These are phyloP conservation scores for Troilus luridus DNA, from an alignment of 2,888 invertebrate species.

Conservation along the genomic window DNA sequence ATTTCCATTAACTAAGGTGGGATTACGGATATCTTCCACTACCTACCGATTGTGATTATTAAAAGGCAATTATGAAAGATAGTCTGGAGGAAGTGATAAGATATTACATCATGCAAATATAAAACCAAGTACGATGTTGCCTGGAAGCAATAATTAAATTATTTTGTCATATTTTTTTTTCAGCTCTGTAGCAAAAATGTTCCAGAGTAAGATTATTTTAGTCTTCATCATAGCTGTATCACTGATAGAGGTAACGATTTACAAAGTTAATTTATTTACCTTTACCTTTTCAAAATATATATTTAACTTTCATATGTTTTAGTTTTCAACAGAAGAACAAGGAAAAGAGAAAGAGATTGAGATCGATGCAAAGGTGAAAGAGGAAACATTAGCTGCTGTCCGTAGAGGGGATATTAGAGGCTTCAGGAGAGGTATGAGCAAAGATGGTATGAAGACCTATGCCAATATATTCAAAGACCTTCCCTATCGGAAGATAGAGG, in stretches of 20 bases:
- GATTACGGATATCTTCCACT: no score
- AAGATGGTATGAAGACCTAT: neutral
- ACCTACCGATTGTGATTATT: no score
- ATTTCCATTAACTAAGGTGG: no score
- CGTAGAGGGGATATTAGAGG: conserved; percentile 3
- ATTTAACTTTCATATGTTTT: neutral
- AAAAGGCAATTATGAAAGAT: no score
- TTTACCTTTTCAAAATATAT: neutral
- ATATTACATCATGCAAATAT: no score
- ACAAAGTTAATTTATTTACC: neutral
- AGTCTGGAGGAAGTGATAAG: no score
- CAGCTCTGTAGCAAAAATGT: neutral
- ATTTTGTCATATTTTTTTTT: neutral
- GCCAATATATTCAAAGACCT: neutral
- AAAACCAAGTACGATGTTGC: no score
- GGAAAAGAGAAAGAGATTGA: neutral
- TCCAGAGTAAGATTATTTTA: neutral
- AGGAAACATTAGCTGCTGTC: neutral
- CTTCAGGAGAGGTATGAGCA: neutral
- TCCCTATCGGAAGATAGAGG: neutral
- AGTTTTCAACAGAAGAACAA: neutral
- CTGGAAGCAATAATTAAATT: no score
- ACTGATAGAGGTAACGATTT: neutral
- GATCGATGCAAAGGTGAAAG: neutral
- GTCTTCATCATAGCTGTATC: neutral